Evolutionary conservation across 2,888 invertebrate species (phyloP).

Genomic region (Argyra leucocephala): DNA sequence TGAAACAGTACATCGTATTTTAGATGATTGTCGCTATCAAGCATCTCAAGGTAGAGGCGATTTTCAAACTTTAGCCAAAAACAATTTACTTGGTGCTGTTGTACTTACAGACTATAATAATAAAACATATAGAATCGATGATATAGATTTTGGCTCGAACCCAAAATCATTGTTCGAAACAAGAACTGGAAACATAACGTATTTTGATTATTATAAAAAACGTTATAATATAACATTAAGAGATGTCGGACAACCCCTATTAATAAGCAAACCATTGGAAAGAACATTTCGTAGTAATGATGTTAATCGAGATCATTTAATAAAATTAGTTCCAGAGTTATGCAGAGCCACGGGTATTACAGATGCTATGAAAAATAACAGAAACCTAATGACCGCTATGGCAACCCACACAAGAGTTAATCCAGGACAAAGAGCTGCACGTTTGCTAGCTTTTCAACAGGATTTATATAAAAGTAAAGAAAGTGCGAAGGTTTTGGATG

Average conservation of each 20-base stretch:
- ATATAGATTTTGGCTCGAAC: slow-evolving; percentile 54
- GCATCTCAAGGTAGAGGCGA: slow-evolving; percentile 45
- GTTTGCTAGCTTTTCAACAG: slow-evolving; percentile 56
- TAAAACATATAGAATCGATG: slow-evolving; percentile 53
- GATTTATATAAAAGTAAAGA: slow-evolving; percentile 48
- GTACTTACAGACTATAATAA: slow-evolving; percentile 73
- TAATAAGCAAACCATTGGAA: slow-evolving; percentile 60
- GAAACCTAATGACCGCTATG: slow-evolving; percentile 57
- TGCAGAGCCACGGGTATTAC: slow-evolving; percentile 75
- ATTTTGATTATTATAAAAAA: slow-evolving; percentile 56
- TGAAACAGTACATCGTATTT: slow-evolving; percentile 60
- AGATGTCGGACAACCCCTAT: slow-evolving; percentile 63
- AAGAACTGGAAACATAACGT: slow-evolving; percentile 49
- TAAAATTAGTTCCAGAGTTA: slow-evolving; percentile 71
- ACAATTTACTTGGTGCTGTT: slow-evolving; percentile 48
- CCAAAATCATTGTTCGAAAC: slow-evolving; percentile 55
- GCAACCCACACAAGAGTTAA: slow-evolving; percentile 64
- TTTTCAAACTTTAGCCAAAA: slow-evolving; percentile 27
- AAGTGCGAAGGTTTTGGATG: slow-evolving; percentile 50
- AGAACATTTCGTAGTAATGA: slow-evolving; percentile 52
- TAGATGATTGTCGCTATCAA: slow-evolving; percentile 47
- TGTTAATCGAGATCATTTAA: slow-evolving; percentile 46
- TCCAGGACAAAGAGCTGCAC: slow-evolving; percentile 57
- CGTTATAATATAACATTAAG: slow-evolving; percentile 59
- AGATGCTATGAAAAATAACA: slow-evolving; percentile 56